phyloP scores from a whole-genome alignment of 2,113 vertebrate genomes.

The Eidolon helvum region DNA sequence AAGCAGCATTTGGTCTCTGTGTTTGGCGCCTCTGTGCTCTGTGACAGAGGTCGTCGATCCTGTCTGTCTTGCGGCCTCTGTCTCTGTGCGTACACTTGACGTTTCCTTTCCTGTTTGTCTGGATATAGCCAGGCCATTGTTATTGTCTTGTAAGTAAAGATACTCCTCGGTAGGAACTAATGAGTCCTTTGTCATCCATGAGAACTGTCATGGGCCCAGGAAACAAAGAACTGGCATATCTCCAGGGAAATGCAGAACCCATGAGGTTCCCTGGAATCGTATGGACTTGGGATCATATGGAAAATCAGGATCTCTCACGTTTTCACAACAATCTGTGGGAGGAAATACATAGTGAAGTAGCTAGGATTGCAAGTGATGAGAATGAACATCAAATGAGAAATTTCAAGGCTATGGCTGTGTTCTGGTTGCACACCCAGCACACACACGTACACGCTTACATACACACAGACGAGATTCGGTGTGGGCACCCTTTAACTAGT shows the following conservation, averaged over 20 bases:
- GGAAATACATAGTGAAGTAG: neutral
- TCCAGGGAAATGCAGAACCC: neutral
- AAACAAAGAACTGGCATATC: neutral
- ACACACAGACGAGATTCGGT: neutral
- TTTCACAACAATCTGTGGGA: neutral
- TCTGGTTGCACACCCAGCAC: neutral
- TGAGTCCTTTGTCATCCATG: neutral
- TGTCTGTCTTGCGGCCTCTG: neutral
- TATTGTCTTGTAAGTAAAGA: neutral
- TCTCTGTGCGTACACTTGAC: neutral
- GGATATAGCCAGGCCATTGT: too few relatives aligned
- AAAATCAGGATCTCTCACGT: neutral
- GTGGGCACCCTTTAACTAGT: neutral
- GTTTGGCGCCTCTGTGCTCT: neutral
- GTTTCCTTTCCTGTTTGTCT: neutral
- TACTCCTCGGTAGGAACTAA: neutral
- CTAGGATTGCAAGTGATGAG: neutral
- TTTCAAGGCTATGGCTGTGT: neutral
- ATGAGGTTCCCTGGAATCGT: neutral
- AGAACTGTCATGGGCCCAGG: neutral
- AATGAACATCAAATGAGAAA: neutral
- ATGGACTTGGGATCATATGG: neutral
- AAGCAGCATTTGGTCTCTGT: neutral
- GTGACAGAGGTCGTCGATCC: neutral
- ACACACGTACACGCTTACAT: accelerated